phyloP scores from a whole-genome alignment of 1,140 invertebrate species.

The Drosophila kepulauana region DNA sequence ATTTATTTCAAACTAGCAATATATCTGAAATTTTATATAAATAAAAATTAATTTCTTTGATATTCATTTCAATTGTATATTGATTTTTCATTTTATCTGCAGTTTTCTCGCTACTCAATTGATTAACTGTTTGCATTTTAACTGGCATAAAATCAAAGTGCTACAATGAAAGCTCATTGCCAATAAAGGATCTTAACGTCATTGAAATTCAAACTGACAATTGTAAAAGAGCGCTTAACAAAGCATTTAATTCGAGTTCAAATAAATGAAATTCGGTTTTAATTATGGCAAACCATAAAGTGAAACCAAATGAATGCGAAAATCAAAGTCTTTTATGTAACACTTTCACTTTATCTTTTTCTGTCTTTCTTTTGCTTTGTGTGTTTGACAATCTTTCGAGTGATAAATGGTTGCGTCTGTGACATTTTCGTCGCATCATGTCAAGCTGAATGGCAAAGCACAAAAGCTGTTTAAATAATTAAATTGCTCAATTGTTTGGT shows the following conservation, averaged over 20 bases:
- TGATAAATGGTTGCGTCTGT: constrained; percentile 14
- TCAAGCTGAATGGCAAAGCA: not conserved
- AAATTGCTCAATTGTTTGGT: constrained; percentile 40
- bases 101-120: too few relatives aligned
- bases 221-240: constrained; percentile 2
- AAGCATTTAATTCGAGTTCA: constrained; percentile 16
- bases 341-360: not conserved
- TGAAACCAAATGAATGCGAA: constrained; percentile 1
- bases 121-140: too few relatives aligned
- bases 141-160: too few relatives aligned
- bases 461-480: constrained; percentile 33
- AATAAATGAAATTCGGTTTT: constrained; percentile 11
- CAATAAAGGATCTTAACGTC: constrained; percentile 4
- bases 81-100: too few relatives aligned
- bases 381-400: not conserved
- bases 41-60: too few relatives aligned
- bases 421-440: not conserved
- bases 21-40: too few relatives aligned
- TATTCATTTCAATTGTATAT: too few relatives aligned
- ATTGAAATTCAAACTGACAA: not conserved
- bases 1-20: too few relatives aligned
- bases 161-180: too few relatives aligned
- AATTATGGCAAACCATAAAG: constrained; percentile 14
- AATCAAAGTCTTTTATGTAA: constrained; percentile 13
- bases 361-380: not conserved